Evolutionary conservation across 2,888 invertebrate genomes (phyloP), one percentile per base, ranked within the genome.

Genomic region (Serrognathus titanus): DNA sequence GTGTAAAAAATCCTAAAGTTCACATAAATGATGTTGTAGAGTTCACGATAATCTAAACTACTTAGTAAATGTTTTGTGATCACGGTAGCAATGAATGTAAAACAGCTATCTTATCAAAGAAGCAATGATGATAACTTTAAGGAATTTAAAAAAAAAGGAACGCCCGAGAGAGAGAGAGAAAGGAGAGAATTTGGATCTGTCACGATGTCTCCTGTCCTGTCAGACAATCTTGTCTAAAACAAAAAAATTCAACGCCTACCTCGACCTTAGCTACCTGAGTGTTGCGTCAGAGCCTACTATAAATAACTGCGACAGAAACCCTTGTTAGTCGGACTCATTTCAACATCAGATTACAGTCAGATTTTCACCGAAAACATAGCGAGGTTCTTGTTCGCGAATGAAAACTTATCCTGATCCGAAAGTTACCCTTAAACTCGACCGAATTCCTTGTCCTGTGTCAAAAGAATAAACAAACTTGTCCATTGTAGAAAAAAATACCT

Each of bases 291-390:
- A 70, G 69, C 67, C 72, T 67, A 69, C 72, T 69, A 76, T 77
- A 77, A 76, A 77, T 77, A 73, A 77, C 75, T 61, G 68, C 72
- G 77, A 76, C 76, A 76, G 73, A 72, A 74, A 76, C 75, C 77
- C 76, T 75, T 77, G 75, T 77, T 76, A 76, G 71, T 68, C 67
- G 65, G 65, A 63, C 64, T 68, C 66, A 68, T 71, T 64, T 69
- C 73, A 75, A 71, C 73, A 75, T 71, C 70, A 72, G 74, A 75
- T 74, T 73, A 68, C 74, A 70, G 68, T 67, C 55, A 63, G 63
- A 66, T 65, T 65, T 64, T 59, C 57, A 57, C 55, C 45, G 49
- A 46, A 48, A 59, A 59, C 47, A 16, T 24, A 45, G 9, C 36
- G 64, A 59, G 58, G 61, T 57, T 52, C 20, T 43, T 46, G 24